These are phyloP conservation scores for Ceyx melanurus DNA, from an alignment of 2,113 vertebrate genomes.

Conservation along the genomic window DNA sequence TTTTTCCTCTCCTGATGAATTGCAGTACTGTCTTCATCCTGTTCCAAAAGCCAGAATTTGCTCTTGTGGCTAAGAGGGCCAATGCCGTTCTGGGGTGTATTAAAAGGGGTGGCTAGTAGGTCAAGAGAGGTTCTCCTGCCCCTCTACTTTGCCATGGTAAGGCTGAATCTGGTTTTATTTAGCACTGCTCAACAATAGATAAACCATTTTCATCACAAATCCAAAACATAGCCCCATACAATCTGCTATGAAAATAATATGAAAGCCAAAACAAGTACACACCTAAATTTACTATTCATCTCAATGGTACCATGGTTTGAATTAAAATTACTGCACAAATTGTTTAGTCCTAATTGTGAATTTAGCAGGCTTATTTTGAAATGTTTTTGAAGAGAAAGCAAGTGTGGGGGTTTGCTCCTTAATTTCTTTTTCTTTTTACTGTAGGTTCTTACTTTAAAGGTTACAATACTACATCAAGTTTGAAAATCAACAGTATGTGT, in stretches of 20 bases:
- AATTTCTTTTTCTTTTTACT: background rate
- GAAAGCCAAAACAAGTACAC: background rate
- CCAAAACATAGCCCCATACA: background rate
- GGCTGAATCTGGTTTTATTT: background rate
- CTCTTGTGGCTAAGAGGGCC: no score
- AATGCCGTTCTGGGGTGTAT: no score
- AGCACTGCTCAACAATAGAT: background rate
- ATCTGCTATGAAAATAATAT: background rate
- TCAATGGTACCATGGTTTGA: background rate
- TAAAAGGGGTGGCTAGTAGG: no score
- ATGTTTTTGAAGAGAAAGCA: background rate
- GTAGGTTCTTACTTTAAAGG: background rate
- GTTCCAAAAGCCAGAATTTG: background rate
- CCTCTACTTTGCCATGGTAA: no score
- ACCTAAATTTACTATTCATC: background rate
- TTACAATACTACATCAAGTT: background rate
- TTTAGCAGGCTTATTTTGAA: background rate
- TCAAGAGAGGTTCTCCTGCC: no score
- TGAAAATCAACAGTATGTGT: background rate
- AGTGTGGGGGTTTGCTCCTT: background rate
- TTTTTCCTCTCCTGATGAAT: background rate
- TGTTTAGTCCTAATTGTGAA: background rate
- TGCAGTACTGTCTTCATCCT: background rate
- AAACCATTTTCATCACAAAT: background rate
- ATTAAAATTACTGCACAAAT: background rate